Base-by-base conservation (phyloP, 2,113 vertebrate genomes). In the Oncorhynchus masou region DNA sequence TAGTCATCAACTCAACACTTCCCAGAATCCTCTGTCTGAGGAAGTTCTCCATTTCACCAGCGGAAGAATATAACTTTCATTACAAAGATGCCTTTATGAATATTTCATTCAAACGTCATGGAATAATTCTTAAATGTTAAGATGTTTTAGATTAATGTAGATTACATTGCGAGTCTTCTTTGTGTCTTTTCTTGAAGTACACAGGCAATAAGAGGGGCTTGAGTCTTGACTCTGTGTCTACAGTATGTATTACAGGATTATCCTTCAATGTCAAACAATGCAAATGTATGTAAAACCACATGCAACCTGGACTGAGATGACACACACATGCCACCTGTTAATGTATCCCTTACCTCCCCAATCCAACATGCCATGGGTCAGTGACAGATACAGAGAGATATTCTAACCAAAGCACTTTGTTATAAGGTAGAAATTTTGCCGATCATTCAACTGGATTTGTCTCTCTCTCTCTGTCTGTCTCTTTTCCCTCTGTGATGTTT, bases 1-100 rank as follows among this genome's bases (percentile, higher is more conserved):
- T 74, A 83, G 82, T 73, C 29, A 29, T 79, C 78, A 79, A 81
- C 74, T 81, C 57, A 76, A 71, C 49, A 62, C 29, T 68, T 68
- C 66, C 67, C 19, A 31, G 31, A 54, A 54, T 54, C 51, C 51
- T 68, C 5, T 24, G 75, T 80, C 84, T 81, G 70, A 81, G 88
- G 84, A 79, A 85, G 75, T 75, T 49, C 39, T 84, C 65, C 77
- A 74, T 86, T 80, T 25, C 66, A 75, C 54, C 74, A 72, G 83
- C 57, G 72, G 70, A 39, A 6, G 29, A 68, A 87, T 85, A 77
- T 81, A 60, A 77, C 85, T 83, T 84, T 88, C 84, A 86, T 87
- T 80, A 19, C 27, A 68, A 76, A 49, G 80, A 80, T 64, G 83
- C 76, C 66, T 83, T 45, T 45, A 78, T 85, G 86, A 85, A 88